Evolutionary conservation across 2,888 invertebrate genomes (phyloP), one percentile per base, ranked within the genome.

Genomic region (Alsophila aescularia): DNA sequence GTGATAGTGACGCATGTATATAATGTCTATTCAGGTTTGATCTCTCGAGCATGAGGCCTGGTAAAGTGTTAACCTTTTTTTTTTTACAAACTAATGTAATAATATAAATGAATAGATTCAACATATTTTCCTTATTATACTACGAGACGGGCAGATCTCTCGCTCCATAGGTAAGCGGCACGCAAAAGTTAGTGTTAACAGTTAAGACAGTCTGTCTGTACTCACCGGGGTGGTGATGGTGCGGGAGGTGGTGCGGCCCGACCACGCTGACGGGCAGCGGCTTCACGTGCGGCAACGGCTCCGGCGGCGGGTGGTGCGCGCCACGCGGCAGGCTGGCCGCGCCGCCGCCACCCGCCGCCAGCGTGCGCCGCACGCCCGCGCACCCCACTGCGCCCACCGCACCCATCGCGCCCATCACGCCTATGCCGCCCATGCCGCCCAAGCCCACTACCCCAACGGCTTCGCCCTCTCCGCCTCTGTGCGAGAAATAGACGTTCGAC

Each of bases 311-410:
- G 60, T 83, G 88, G 72, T 90, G 90, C 52, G 92, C 92, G 65
- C 92, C 92, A 69, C 91, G 89, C 65, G 92, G 92, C 74, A 92
- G 73, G 66, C 83, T 84, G 48, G 92, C 87, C 41, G 87, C 85
- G 52, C 80, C 85, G 68, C 85, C 85, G 53, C 90, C 86, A 41
- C 87, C 84, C 50, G 79, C 84, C 13, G 79, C 79, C 71, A 84
- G 81, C 14, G 79, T 77, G 55, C 82, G 75, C 52, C 50, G 90
- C 88, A 64, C 90, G 66, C 88, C 86, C 47, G 86, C 84, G 42
- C 79, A 82, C 64, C 83, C 56, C 54, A 36, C 85, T 42, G 86
- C 40, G 9, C 18, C 49, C 29, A 37, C 64, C 29, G 56, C 69
- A 35, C 70, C 58, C 59, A 64, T 67, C 52, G 63, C 58, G 65